Base-by-base conservation (phyloP, 2,797 vertebrate genomes). In the Chrosomus eos region DNA sequence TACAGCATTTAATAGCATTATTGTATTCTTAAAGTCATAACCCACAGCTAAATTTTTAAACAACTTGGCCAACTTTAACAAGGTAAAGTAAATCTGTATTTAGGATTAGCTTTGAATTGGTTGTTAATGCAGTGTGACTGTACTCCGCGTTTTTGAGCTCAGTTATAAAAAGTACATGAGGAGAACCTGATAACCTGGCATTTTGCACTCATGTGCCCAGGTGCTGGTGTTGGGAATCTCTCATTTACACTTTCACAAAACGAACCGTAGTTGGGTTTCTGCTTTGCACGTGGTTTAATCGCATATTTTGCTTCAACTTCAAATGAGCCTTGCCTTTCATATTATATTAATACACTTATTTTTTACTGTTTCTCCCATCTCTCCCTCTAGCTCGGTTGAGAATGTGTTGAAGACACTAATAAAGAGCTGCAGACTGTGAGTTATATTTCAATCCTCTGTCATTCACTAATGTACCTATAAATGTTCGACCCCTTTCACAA, bases 401-500 rank as follows among this genome's bases (percentile, higher is more conserved):
- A 97, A 97, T 89, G 96, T 99, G 90, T 91, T 99, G 94, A 99
- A 99, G 95, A 98, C 97, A 82, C 94, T 99, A 45, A 96, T 99
- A 94, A 99, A 98, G 94, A 98, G 95, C 95, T 99, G 97, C 94
- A 95, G 98, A 92, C 97, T 96, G 98, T 99, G 95, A 98, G 98
- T 98, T 88, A 86, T 87, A 51, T 83, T 13, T 43, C 71, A 76
- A 43, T 83, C 18, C 36, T 33, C 62, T 64, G 1, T 78, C 55
- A 43, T 75, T 71, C 51, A 77, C 62, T 66, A 33, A 28, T 67
- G 38, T 73, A 64, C 48, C 77, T 81, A 53, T n/a, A 31, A 82
- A 87, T 74, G 60, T 75, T 55, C 62, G 51, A 84, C 43, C 76
- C 78, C 26, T 45, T 87, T 86, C 9, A 28, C 67, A 72, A 53